Base-by-base conservation (phyloP, 2,797 vertebrate species). In the Coluber constrictor region DNA sequence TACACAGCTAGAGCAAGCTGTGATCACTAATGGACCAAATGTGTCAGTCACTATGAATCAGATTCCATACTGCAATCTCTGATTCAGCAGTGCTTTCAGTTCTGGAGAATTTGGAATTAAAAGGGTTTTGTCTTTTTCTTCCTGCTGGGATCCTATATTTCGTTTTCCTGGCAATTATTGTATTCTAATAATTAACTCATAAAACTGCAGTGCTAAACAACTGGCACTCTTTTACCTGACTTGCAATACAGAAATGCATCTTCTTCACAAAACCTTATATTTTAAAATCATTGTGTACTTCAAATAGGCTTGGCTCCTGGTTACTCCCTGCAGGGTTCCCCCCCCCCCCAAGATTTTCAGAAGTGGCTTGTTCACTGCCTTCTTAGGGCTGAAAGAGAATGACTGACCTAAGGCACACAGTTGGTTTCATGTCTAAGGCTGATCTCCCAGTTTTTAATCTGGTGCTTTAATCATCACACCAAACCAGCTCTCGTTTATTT, bases 121-220 rank as follows among this genome's bases (percentile, higher is more conserved):
- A 74, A 74, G 32, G 2, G 6, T 15, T 74, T 3, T 18, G n/a
- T 60, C 29, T 37, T 90, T 25, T 47, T 54, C 8, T 74, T 32
- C n/a, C 66, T 74, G n/a, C 29, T 74, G n/a, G 66, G 2, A 37
- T 18, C 29, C 66, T 32, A 2, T 70, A 70, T 70, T 70, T 70
- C 1, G 5, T n/a, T 74, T 70, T 74, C n/a, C 66, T 32, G n/a
- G n/a, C 6, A 74, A 74, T 74, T 16, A n/a, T 18, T 74, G 66
- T 18, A 74, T 32, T 32, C n/a, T 74, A 74, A 16, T 32, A 90
- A 66, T 29, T 51, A n/a, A 89, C 4, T 25, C 23, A 27, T 29
- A 51, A 51, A 43, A 90, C 79, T 87, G 63, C 51, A 74, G 92
- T 43, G 83, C 32, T 15, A 94, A 55, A 88, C 91, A 74, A 23